Base-by-base conservation (phyloP, 2,888 invertebrate species). In the Lochmaea crataegi region DNA sequence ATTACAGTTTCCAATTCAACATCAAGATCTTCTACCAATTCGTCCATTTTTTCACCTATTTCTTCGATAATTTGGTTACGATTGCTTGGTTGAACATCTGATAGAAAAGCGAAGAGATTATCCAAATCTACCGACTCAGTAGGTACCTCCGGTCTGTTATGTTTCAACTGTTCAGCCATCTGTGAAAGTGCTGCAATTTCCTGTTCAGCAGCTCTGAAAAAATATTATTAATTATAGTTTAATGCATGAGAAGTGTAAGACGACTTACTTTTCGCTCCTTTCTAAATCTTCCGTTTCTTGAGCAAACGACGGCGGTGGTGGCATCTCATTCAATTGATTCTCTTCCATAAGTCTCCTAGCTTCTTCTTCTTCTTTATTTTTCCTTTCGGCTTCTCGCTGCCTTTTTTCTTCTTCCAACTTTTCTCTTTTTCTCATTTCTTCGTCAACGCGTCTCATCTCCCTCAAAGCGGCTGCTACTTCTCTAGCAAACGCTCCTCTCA, bases 401-500 rank as follows among this genome's bases (percentile, higher is more conserved):
- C 90, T 89, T 67, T 90, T 89, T 83, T 94, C 94, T 79, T 93
- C 93, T 80, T 94, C 93, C 66, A 92, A 84, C 78, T 90, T 90
- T 82, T 95, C 94, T 16, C 94, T 88, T 79, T 94, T 92, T 75
- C 93, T 90, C 91, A 96, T 95, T 88, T 95, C 95, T 83, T 94
- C 93, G 85, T 96, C 95, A 71, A 95, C 94, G 32, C 94, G 88
- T 78, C 92, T 89, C 95, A 96, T 96, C 88, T 96, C 96, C 7
- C 96, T 87, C 75, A 97, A 86, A 0, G 96, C 96, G 1, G 94
- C 90, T 0, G 96, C 96, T 9, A 94, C 96, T 87, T 96, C 96
- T 76, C 97, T 88, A 0, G 96, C 97, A 87, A 96, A 97, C 80
- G 96, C 95, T 3, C 97, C 97, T 11, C 96, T 88, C 76, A 96